Conservation (phyloP, 2,113 vertebrate species). For the Nycticryphes semicollaris region DNA sequence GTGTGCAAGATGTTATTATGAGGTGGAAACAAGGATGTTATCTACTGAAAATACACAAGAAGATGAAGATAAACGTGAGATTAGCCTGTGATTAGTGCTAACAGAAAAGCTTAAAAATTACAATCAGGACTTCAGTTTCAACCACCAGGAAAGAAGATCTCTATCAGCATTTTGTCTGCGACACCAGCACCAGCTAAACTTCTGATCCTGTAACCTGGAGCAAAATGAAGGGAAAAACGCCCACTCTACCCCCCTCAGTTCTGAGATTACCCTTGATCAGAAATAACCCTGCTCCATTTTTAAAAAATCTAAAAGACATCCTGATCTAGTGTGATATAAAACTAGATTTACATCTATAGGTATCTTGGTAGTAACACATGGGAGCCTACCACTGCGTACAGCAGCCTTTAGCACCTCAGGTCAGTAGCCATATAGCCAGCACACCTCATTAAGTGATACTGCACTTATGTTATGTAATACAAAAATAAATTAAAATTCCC, state of each 20-base stretch:
- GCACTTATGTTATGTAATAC: background rate
- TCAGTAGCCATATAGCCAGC: background rate
- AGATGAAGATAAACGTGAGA: background rate
- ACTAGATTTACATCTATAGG: background rate
- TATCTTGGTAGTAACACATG: background rate
- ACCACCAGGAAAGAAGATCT: background rate
- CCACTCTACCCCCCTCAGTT: background rate
- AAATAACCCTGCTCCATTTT: background rate
- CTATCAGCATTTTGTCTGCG: background rate
- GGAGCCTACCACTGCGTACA: background rate
- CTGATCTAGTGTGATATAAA: background rate
- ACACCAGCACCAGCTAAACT: background rate
- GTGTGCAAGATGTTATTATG: background rate
- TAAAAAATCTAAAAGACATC: background rate
- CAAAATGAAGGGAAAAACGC: background rate
- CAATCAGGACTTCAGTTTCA: background rate
- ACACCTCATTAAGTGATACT: background rate
- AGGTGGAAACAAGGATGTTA: background rate
- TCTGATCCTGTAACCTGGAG: background rate
- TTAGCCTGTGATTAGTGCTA: background rate
- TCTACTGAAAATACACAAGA: background rate
- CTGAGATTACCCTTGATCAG: background rate
- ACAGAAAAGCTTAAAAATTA: background rate
- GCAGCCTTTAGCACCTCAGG: background rate
- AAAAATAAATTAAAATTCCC: background rate